A percentile compares a stretch with the other conserved stretches of the same genome.
Evolutionary conservation across 2,888 invertebrate species (phyloP).

Genomic region (Ptychoptera contaminata): DNA sequence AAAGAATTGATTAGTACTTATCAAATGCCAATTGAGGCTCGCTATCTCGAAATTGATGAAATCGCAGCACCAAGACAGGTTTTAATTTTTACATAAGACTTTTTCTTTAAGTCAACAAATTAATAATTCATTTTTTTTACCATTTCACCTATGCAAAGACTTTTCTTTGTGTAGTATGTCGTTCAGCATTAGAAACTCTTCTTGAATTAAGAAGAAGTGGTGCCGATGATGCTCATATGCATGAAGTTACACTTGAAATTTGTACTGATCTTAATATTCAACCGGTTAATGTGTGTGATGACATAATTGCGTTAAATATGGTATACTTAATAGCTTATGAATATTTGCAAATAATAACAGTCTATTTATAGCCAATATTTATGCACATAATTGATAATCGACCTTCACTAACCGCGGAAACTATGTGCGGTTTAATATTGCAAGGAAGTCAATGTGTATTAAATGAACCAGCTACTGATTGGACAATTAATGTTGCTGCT

Average conservation of each 20-base stretch:
- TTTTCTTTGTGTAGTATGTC: slow-evolving; percentile 20
- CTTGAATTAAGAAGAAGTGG: slow-evolving; percentile 32
- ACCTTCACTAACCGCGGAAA: slow-evolving; percentile 34
- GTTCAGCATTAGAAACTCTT: slow-evolving; percentile 17
- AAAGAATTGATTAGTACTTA: slow-evolving; percentile 17
- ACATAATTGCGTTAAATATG: slow-evolving; percentile 40
- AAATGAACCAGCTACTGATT: slow-evolving; percentile 16
- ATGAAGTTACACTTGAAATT: slow-evolving; percentile 29
- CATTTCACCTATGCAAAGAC: slow-evolving; percentile 11
- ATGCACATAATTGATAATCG: slow-evolving; percentile 42
- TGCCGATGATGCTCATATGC: slow-evolving; percentile 31
- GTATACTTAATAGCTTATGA: slow-evolving; percentile 28
- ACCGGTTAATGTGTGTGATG: slow-evolving; percentile 41
- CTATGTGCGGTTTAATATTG: slow-evolving; percentile 25
- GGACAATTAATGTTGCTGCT: slow-evolving; percentile 16
- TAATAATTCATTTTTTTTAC: neutral
- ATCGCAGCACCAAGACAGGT: slow-evolving; percentile 15
- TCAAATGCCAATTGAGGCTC: slow-evolving; percentile 19
- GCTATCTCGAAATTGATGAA: slow-evolving; percentile 16
- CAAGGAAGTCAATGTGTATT: slow-evolving; percentile 19
- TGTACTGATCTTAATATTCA: slow-evolving; percentile 43
- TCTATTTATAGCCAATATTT: slow-evolving; percentile 37
- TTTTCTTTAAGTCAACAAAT: neutral
- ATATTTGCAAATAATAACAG: slow-evolving; percentile 9
- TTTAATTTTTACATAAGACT: neutral